phyloP scores from a whole-genome alignment of 2,113 vertebrate species.

The Actenoides lindsayi region DNA sequence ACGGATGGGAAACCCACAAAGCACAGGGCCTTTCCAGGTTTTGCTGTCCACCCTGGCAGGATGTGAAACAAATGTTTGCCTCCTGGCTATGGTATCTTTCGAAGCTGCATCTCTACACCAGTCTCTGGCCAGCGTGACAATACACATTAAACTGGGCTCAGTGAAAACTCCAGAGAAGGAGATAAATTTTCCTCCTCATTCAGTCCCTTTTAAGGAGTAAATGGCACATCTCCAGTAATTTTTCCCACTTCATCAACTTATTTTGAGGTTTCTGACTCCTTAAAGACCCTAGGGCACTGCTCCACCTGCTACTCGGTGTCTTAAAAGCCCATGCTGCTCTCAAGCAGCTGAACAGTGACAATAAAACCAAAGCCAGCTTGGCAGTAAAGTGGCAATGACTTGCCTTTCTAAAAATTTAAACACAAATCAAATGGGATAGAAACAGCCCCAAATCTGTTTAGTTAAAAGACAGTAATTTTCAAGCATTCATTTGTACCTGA shows the following conservation, averaged over 20 bases:
- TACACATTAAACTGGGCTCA: neutral
- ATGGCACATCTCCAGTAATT: neutral
- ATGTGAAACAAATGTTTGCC: neutral
- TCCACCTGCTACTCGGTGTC: neutral
- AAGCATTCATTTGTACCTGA: neutral
- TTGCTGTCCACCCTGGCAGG: neutral
- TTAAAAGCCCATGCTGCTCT: neutral
- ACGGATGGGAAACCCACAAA: neutral
- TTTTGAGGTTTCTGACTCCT: neutral
- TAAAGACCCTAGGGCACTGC: neutral
- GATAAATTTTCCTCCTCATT: neutral
- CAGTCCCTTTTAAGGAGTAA: neutral
- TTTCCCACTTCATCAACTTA: neutral
- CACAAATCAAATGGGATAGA: neutral
- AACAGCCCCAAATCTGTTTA: neutral
- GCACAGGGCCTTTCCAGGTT: neutral
- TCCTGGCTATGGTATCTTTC: neutral
- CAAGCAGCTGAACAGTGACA: neutral
- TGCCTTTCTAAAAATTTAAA: neutral
- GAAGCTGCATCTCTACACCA: neutral
- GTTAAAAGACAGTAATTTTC: neutral
- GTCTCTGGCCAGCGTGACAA: neutral
- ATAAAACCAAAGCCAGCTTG: neutral
- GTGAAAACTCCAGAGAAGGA: neutral
- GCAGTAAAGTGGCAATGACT: neutral